phyloP scores from a whole-genome alignment of 2,113 vertebrate species.

The Gymnogyps californianus region DNA sequence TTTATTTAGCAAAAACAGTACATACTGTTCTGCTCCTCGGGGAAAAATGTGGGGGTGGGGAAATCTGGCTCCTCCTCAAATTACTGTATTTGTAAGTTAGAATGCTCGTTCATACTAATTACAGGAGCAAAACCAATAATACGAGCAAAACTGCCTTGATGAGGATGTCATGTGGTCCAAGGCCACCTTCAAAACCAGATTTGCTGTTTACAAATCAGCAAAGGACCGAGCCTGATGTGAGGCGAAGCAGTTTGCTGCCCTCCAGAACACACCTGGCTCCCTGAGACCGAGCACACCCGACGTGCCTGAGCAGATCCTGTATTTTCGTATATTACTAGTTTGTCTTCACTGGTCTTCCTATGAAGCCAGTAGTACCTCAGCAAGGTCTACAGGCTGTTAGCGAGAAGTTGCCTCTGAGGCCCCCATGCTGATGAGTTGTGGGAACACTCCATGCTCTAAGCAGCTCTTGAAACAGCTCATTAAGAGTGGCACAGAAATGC shows the following conservation, averaged over 20 bases:
- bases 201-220: not conserved
- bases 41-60: not conserved
- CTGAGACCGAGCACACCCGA: fast-evolving
- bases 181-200: not conserved
- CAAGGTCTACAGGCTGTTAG: not conserved
- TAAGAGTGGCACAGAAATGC: not conserved
- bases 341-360: not conserved
- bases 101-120: not conserved
- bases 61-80: not conserved
- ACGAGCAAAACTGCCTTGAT: not conserved
- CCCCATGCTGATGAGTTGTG: fast-evolving
- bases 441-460: not conserved
- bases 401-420: fast-evolving
- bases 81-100: not conserved
- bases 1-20: not conserved
- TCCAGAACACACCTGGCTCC: not conserved
- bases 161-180: not conserved
- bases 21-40: not conserved
- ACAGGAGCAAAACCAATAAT: not conserved
- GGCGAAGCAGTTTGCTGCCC: not conserved
- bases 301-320: not conserved
- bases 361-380: not conserved
- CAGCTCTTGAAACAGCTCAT: not conserved
- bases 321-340: not conserved
- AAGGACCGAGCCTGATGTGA: fast-evolving